A percentile compares a stretch with the other conserved stretches of the same genome.
Evolutionary conservation across 2,888 invertebrate genomes (phyloP).

Genomic region (Caprella mutica): DNA sequence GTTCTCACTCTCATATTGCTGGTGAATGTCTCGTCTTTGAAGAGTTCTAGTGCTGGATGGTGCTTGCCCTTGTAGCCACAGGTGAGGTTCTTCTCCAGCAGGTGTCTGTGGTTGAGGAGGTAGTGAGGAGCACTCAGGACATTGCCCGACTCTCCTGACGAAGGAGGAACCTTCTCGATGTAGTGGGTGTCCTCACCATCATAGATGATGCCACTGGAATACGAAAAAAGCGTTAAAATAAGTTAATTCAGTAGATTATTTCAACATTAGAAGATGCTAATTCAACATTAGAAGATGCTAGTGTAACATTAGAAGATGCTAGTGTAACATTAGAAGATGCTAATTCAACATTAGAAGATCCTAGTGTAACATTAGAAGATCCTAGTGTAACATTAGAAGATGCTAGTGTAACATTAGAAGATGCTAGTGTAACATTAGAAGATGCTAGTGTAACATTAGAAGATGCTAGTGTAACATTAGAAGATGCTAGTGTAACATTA

Average conservation of each 20-base stretch:
- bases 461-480: not conserved
- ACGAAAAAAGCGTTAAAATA: conserved; percentile 1
- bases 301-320: not conserved
- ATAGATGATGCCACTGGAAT: conserved; percentile 60
- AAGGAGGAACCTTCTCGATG: conserved; percentile 48
- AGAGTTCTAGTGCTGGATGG: conserved; percentile 40
- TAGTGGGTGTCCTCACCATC: conserved; percentile 66
- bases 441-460: not conserved
- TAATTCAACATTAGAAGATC: not conserved
- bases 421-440: not conserved
- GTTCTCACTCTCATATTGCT: conserved; percentile 54
- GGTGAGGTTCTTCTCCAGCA: conserved; percentile 42
- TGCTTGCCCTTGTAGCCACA: conserved; percentile 46
- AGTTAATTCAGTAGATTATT: conserved; percentile 9
- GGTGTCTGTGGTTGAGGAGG: conserved; percentile 21
- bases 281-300: not conserved
- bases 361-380: not conserved
- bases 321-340: not conserved
- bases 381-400: not conserved
- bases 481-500: too few species aligned
- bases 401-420: not conserved
- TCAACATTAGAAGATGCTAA: not conserved
- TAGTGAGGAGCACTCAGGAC: conserved; percentile 18
- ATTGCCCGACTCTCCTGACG: conserved; percentile 23
- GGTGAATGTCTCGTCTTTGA: conserved; percentile 44